These are phyloP conservation scores for Stegana nigrithorax DNA, from an alignment of 2,888 invertebrate species.

Conservation along the genomic window DNA sequence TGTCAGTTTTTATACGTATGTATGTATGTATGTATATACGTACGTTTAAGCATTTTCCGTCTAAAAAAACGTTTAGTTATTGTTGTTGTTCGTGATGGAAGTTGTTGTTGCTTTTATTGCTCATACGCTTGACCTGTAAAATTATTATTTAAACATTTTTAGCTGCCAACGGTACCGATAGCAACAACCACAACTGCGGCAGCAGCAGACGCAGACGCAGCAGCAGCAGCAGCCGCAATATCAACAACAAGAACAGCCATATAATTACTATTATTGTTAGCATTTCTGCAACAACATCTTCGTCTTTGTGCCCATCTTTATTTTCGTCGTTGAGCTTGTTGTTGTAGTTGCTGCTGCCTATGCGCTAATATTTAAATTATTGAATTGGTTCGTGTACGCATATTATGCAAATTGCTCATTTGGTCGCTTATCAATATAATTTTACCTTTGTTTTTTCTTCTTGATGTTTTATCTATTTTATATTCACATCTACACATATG, in stretches of 20 bases:
- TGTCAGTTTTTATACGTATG: not conserved
- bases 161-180: conserved; percentile 18
- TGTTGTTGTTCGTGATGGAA: not conserved
- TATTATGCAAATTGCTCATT: too few species aligned
- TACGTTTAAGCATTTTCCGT: conserved; percentile 4
- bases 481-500: too few species aligned
- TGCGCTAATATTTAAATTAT: too few species aligned
- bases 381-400: too few species aligned
- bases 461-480: not conserved
- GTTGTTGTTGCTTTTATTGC: not conserved
- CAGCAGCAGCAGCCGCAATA: too few species aligned
- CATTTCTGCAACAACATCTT: too few species aligned
- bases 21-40: conserved; percentile 26
- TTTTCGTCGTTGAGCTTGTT: too few species aligned
- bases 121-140: conserved; percentile 11
- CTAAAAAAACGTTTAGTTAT: not conserved
- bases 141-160: conserved; percentile 10
- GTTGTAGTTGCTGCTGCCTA: too few species aligned
- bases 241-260: too few species aligned
- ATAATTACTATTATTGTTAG: conserved; percentile 1
- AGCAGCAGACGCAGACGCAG: conserved; percentile 8
- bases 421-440: too few species aligned
- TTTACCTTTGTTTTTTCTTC: not conserved
- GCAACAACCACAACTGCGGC: conserved; percentile 29
- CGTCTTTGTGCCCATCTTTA: too few species aligned